phyloP scores from a whole-genome alignment of 1,140 invertebrate genomes.

The Dreissena rostriformis region DNA sequence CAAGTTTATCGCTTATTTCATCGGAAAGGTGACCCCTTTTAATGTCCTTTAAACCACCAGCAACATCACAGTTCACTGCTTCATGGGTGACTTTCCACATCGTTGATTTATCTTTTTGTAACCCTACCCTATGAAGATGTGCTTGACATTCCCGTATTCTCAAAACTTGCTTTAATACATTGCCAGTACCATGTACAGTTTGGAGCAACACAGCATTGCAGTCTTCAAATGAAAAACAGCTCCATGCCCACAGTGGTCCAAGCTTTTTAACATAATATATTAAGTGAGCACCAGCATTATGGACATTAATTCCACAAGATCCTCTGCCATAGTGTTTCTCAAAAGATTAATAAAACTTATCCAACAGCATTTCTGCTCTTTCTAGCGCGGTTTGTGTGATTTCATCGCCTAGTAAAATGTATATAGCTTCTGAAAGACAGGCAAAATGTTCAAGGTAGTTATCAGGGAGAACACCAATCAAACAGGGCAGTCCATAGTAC shows the following conservation, averaged over 20 bases:
- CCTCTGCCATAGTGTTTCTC: slow-evolving; percentile 28
- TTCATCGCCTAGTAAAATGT: slow-evolving; percentile 24
- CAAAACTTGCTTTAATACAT: slow-evolving; percentile 33
- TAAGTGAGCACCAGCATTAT: slow-evolving; percentile 35
- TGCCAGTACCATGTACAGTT: slow-evolving; percentile 15
- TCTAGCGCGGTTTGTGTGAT: slow-evolving; percentile 1
- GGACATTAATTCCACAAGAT: slow-evolving; percentile 31
- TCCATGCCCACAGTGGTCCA: slow-evolving; percentile 38
- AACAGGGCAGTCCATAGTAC: slow-evolving; percentile 22
- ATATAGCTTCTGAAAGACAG: slow-evolving; percentile 23
- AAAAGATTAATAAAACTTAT: slow-evolving; percentile 35
- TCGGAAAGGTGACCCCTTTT: not conserved
- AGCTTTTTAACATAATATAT: slow-evolving; percentile 23
- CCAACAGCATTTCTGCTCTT: slow-evolving; percentile 27
- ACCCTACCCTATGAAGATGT: too few relatives aligned
- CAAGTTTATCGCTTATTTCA: not conserved
- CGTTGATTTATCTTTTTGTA: too few relatives aligned
- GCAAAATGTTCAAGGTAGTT: slow-evolving; percentile 24
- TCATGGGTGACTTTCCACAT: slow-evolving; percentile 3
- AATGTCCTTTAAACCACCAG: not conserved
- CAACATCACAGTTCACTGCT: not conserved
- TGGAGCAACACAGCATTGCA: slow-evolving; percentile 29
- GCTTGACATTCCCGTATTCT: too few relatives aligned
- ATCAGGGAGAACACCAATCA: slow-evolving; percentile 18
- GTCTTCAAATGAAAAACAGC: slow-evolving; percentile 44